Conservation (phyloP, 2,797 vertebrate species). For the Emydoidea blandingii region DNA sequence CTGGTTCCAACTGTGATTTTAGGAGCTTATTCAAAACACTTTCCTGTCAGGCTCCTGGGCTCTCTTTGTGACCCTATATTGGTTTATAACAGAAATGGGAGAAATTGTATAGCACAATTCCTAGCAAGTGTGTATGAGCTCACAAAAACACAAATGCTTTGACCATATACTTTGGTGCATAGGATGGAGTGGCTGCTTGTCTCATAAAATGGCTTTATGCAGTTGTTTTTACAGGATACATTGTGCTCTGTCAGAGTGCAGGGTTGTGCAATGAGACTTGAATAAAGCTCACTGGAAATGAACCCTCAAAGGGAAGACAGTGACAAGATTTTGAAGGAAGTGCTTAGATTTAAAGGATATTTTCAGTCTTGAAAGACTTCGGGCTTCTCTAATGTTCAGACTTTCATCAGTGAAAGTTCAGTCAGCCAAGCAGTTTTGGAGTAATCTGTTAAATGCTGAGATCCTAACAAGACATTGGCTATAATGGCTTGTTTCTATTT, state of each 20-base stretch:
- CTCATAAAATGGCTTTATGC: neutral
- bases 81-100: neutral
- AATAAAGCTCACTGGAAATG: neutral
- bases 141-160: neutral
- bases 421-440: neutral
- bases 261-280: neutral
- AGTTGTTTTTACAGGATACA: neutral
- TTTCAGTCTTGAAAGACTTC: neutral
- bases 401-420: neutral
- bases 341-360: neutral
- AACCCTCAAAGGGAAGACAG: neutral
- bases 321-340: neutral
- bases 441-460: neutral
- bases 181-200: neutral
- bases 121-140: neutral
- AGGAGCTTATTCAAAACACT: neutral
- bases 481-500: constrained; percentile 53
- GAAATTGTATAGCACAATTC: neutral
- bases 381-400: neutral
- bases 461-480: neutral
- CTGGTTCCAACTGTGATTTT: no score
- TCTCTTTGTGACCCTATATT: neutral
- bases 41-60: neutral
- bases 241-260: neutral
- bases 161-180: neutral